Evolutionary conservation across 2,113 vertebrate species (phyloP), one percentile per base, ranked within the genome.

Genomic region (Camelus dromedarius): DNA sequence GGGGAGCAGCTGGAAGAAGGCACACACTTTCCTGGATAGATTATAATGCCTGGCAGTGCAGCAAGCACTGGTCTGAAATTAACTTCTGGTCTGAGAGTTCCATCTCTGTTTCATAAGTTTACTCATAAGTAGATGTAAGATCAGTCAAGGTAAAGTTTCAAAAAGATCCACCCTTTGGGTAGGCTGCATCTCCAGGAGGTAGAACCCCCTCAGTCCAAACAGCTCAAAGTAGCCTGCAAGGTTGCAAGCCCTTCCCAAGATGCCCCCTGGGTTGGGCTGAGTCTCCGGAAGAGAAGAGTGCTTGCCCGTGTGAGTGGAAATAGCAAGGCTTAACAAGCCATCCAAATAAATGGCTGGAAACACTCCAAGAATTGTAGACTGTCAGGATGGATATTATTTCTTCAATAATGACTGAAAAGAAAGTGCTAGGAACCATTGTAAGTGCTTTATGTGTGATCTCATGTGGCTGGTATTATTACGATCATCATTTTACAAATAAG

Each of bases 51-150:
- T 84, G 32, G 0, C 10, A 42, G 72, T 28, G 70, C 10, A 84
- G 13, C 24, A 96, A 96, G 69, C 54, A 76, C 28, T 96, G 56
- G 69, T 86, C 87, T 89, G 93, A 98, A 98, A 97, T 81, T 20
- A 88, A 96, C 81, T 62, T 1, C 86, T 93, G 9, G 50, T 89
- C 80, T 72, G 69, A 97, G 82, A 96, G 86, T 79, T 95, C 38
- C 46, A 50, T 48, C 93, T 58, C 62, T 80, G 48, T 50, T 93
- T 95, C 95, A 93, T n/a, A 96, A 48, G 18, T 42, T 89, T 52
- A 91, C 92, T 81, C 92, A 77, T 95, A 98, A 97, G 97, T 94
- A 98, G 98, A 98, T 15, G 97, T 64, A 97, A 86, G 88, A 94
- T 88, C 60, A 0, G 46, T 98, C 96, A 95, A 93, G 66, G 97